Percentiles rank a stretch among this genome's conserved stretches.
Conservation (phyloP, 2,797 vertebrate genomes). For the Rhabdomys pumilio region DNA sequence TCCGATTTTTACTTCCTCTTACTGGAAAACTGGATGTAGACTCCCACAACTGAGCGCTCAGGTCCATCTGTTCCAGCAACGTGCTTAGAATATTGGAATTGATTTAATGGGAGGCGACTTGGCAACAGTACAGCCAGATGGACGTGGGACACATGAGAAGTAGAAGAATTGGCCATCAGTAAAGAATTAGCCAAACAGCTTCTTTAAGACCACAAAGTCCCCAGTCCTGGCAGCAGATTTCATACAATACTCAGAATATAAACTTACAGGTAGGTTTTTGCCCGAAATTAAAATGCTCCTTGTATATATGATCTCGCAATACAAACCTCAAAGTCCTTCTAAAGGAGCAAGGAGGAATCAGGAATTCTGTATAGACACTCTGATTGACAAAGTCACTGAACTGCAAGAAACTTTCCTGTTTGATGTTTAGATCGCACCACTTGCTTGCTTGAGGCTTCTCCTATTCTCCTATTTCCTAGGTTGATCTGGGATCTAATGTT, state of each 20-base stretch:
- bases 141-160: background rate
- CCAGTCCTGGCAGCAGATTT: background rate
- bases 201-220: background rate
- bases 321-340: background rate
- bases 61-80: conserved; percentile 67
- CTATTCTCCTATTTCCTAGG: too few relatives aligned
- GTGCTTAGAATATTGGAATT: conserved; percentile 57
- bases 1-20: conserved; percentile 50
- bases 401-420: background rate
- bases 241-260: background rate
- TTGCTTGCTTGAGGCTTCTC: background rate
- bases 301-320: background rate
- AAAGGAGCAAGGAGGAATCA: accelerated
- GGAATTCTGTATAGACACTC: accelerated
- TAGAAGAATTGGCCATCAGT: background rate
- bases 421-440: background rate
- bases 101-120: conserved; percentile 43
- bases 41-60: conserved; percentile 33
- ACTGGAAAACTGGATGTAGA: conserved; percentile 46
- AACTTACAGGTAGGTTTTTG: background rate
- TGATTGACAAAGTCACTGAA: too few relatives aligned
- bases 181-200: background rate
- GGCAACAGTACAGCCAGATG: conserved; percentile 45
- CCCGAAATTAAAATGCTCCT: conserved; percentile 16
- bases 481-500: background rate